Evolutionary conservation across 1,140 invertebrate species (phyloP).

Genomic region (Apis laboriosa): DNA sequence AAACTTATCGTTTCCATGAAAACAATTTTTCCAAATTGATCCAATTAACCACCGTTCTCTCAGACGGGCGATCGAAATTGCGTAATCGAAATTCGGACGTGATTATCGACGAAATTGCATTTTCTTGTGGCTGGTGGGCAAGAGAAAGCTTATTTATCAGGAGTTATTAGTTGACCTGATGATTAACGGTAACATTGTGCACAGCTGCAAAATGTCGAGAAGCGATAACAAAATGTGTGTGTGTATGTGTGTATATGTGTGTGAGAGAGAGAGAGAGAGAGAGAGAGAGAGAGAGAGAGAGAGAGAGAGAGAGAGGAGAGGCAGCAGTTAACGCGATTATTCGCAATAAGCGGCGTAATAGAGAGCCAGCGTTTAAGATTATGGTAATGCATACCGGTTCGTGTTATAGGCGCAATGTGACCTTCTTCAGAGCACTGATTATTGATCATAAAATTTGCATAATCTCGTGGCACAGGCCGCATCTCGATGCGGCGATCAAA

Average conservation of each 20-base stretch:
- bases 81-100: constrained; percentile 13
- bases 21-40: too few species aligned
- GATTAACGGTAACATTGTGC: constrained; percentile 53
- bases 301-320: constrained; percentile 8
- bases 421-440: constrained; percentile 55
- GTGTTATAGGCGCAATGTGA: constrained; percentile 52
- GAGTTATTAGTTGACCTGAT: neutral
- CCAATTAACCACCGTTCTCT: too few species aligned
- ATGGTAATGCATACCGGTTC: constrained; percentile 62
- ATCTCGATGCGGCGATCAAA: constrained; percentile 21
- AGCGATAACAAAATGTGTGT: constrained; percentile 39
- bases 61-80: neutral
- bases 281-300: neutral
- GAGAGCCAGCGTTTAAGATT: constrained; percentile 63
- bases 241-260: too few species aligned
- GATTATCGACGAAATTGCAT: constrained; percentile 44
- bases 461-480: constrained; percentile 38
- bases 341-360: constrained; percentile 65
- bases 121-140: constrained; percentile 18
- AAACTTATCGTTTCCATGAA: too few species aligned
- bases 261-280: neutral
- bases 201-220: constrained; percentile 51
- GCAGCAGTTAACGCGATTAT: constrained; percentile 67
- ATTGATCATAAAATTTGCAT: constrained; percentile 68
- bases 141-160: constrained; percentile 30